These are phyloP conservation scores for Brenthis ino DNA, from an alignment of 2,888 invertebrate genomes.

Conservation along the genomic window DNA sequence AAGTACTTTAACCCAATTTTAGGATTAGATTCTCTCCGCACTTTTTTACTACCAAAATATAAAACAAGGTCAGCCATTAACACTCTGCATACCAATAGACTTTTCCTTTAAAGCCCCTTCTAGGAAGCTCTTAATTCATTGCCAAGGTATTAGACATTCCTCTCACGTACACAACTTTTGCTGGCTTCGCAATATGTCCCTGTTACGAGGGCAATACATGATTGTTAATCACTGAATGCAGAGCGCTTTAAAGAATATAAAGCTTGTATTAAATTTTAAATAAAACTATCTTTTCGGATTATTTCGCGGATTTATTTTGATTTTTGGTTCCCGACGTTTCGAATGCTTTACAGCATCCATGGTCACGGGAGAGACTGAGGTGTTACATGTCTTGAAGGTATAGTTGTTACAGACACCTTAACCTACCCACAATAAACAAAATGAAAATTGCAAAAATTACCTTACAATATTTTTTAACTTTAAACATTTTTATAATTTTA, in stretches of 20 bases:
- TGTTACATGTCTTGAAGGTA: too few species aligned
- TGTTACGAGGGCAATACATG: conserved; percentile 14
- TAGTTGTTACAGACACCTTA: too few species aligned
- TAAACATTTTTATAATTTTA: too few species aligned
- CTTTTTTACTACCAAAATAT: conserved; percentile 3
- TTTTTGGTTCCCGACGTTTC: too few species aligned
- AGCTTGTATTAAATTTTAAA: background rate
- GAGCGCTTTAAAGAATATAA: background rate
- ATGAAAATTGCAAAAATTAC: too few species aligned
- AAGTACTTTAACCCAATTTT: conserved; percentile 5
- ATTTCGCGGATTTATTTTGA: too few species aligned
- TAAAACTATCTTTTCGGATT: too few species aligned
- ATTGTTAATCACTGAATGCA: background rate
- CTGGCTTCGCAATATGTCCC: conserved; percentile 32
- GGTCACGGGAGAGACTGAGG: too few species aligned
- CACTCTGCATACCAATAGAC: conserved; percentile 22
- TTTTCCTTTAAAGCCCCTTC: conserved; percentile 26
- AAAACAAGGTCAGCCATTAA: conserved; percentile 20
- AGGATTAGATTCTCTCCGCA: background rate
- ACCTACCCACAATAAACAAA: too few species aligned
- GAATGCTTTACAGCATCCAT: too few species aligned
- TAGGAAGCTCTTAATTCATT: conserved; percentile 26
- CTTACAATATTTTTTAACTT: too few species aligned
- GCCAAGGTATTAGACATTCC: conserved; percentile 25
- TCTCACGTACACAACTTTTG: conserved; percentile 34